Conservation (phyloP, 2,113 vertebrate species). For the Ciconia boyciana region DNA sequence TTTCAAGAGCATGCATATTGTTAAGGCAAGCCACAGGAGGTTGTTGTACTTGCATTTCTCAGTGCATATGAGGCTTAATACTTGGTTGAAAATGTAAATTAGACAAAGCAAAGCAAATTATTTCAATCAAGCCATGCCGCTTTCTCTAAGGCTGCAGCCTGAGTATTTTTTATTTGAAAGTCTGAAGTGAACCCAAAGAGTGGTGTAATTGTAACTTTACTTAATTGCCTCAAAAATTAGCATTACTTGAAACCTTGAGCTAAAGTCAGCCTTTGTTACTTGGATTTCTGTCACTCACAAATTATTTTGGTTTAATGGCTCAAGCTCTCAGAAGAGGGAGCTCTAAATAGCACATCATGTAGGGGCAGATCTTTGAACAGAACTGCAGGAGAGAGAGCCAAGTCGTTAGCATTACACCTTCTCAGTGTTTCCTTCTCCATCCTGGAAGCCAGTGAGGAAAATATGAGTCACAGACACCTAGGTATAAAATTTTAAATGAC, state of each 20-base stretch:
- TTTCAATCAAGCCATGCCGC: not conserved
- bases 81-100: not conserved
- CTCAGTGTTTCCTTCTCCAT: conserved; percentile 23
- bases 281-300: not conserved
- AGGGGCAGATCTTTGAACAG: not conserved
- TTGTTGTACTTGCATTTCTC: not conserved
- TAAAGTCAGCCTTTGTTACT: not conserved
- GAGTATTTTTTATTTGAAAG: not conserved
- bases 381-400: not conserved
- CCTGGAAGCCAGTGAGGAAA: conserved; percentile 8
- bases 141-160: not conserved
- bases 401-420: conserved; percentile 15
- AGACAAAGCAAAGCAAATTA: not conserved
- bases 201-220: not conserved
- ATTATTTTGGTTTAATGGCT: not conserved
- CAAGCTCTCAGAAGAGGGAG: conserved; percentile 17
- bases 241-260: not conserved
- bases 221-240: not conserved
- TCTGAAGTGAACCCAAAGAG: not conserved
- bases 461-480: conserved; percentile 26
- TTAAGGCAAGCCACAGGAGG: not conserved
- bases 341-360: not conserved
- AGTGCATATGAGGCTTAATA: not conserved
- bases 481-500: conserved; percentile 17
- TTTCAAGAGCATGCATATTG: not conserved